These are phyloP conservation scores for Phyto melanocephala DNA, from an alignment of 2,888 invertebrate genomes.

Conservation along the genomic window DNA sequence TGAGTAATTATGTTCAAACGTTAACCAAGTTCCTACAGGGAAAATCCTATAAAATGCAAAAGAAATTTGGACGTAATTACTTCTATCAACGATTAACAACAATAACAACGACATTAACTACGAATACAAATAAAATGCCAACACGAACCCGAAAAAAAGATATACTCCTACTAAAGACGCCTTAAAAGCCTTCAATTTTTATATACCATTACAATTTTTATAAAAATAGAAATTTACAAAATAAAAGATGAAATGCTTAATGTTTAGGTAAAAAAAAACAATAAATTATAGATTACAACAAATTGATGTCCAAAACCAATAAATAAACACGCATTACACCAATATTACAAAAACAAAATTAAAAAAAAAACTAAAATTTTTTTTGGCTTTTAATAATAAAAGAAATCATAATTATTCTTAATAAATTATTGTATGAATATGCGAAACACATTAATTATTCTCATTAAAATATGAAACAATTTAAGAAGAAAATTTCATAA, in stretches of 20 bases:
- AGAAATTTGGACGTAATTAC: conserved; percentile 77
- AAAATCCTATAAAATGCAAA: conserved; percentile 78
- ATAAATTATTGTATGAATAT: conserved; percentile 11
- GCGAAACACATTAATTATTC: conserved; percentile 30
- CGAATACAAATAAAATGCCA: conserved; percentile 69
- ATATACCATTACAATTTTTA: background rate
- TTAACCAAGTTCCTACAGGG: conserved; percentile 78
- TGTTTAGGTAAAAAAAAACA: conserved; percentile 32
- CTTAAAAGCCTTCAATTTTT: conserved; percentile 61
- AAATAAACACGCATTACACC: conserved; percentile 23
- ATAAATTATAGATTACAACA: conserved; percentile 22
- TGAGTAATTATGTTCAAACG: conserved; percentile 75
- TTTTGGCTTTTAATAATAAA: background rate
- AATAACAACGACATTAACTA: conserved; percentile 69
- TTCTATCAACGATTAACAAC: conserved; percentile 76
- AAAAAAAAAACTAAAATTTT: too few relatives aligned
- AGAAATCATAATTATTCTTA: conserved; percentile 22
- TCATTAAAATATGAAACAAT: conserved; percentile 33
- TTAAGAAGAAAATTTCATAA: conserved; percentile 43
- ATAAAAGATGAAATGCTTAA: conserved; percentile 31
- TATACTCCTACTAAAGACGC: conserved; percentile 71
- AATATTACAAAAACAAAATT: too few relatives aligned
- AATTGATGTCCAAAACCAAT: conserved; percentile 22
- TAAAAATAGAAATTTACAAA: conserved; percentile 36
- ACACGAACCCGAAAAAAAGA: conserved; percentile 78